Evolutionary conservation across 2,888 invertebrate species (phyloP).

Genomic region (Anticlea derivata): DNA sequence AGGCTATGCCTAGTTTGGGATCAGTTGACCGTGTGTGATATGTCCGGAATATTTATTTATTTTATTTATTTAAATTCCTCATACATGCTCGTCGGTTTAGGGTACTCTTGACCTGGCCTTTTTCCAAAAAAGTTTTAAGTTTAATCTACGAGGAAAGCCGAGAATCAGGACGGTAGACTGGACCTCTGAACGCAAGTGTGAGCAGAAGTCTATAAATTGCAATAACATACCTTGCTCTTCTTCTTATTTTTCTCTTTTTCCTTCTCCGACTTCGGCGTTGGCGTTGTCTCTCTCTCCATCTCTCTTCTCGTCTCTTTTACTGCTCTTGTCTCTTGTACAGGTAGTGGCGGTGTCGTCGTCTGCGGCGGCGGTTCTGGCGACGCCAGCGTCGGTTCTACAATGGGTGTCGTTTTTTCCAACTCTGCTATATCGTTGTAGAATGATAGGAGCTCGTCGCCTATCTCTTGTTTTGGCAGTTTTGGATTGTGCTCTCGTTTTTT

Average conservation of each 20-base stretch:
- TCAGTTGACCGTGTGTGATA: no score
- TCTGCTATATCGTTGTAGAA: slow-evolving; percentile 83
- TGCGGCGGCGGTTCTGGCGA: slow-evolving; percentile 44
- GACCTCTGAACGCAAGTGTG: no score
- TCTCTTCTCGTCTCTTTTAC: slow-evolving; percentile 35
- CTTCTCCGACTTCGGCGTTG: slow-evolving; percentile 24
- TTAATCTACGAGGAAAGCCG: no score
- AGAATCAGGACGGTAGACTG: no score
- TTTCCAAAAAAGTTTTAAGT: no score
- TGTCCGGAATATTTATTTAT: no score
- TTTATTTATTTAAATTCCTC: no score
- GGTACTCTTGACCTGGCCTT: no score
- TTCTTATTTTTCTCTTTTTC: slow-evolving; percentile 30
- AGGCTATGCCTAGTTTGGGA: no score
- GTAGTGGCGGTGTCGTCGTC: background rate
- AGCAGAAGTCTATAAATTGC: no score
- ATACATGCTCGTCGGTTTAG: no score
- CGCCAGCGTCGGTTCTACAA: slow-evolving; percentile 31
- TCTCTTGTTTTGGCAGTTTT: slow-evolving; percentile 61
- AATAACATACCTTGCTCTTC: slow-evolving; percentile 30
- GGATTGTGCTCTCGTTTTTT: slow-evolving; percentile 8
- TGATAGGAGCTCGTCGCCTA: slow-evolving; percentile 76
- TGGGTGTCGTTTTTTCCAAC: slow-evolving; percentile 60
- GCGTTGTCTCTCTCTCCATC: slow-evolving; percentile 21
- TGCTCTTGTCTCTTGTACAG: background rate